These are phyloP conservation scores for Tipula helvola DNA, from an alignment of 2,888 invertebrate genomes.

Conservation along the genomic window DNA sequence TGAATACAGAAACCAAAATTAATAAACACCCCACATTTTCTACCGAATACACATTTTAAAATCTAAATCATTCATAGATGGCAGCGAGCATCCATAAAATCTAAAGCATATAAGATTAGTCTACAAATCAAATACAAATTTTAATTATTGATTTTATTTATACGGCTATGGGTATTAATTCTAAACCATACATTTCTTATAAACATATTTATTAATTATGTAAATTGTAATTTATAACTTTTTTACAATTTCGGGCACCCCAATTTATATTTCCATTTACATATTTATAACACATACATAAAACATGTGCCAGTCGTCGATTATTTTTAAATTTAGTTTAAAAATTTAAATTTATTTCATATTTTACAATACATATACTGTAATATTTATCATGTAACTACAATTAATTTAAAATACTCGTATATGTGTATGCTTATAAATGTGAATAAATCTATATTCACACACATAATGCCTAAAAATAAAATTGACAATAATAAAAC, in stretches of 20 bases:
- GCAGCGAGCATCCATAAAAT: background rate
- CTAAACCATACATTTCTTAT: background rate
- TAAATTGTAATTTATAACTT: background rate
- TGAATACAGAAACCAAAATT: background rate
- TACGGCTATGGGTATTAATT: background rate
- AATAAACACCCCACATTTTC: background rate
- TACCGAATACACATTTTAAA: background rate
- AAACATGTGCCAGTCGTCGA: background rate
- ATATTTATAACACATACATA: background rate
- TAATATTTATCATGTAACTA: background rate
- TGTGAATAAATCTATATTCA: background rate
- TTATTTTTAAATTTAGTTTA: background rate
- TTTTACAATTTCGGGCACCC: background rate
- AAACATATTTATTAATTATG: background rate
- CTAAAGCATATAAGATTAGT: background rate
- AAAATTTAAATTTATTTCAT: background rate
- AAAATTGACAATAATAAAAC: slow-evolving; percentile 4
- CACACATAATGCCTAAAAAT: background rate
- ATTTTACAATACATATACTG: background rate
- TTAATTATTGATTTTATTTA: background rate
- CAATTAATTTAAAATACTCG: background rate
- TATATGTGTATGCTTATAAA: background rate
- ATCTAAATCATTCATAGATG: background rate
- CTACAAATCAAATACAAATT: background rate
- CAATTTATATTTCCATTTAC: background rate